phyloP scores from a whole-genome alignment of 2,113 vertebrate species.

The Falcunculus frontatus region DNA sequence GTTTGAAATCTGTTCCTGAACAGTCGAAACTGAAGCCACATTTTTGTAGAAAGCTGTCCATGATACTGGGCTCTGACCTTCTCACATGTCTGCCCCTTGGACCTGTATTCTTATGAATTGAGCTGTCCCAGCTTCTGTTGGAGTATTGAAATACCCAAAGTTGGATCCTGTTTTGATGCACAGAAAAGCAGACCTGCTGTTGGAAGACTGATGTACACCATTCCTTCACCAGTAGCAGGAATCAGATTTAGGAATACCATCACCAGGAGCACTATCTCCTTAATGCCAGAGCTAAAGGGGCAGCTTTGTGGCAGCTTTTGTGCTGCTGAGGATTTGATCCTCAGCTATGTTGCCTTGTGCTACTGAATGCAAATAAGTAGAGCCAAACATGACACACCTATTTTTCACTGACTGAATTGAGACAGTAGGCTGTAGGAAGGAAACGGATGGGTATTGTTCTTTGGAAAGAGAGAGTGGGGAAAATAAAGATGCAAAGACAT shows the following conservation, averaged over 20 bases:
- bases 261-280: background rate
- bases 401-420: background rate
- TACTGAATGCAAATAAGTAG: background rate
- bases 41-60: background rate
- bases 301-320: background rate
- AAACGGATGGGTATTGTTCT: background rate
- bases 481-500: constrained; percentile 14
- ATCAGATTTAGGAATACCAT: background rate
- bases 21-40: background rate
- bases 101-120: background rate
- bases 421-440: background rate
- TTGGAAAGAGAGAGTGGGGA: background rate
- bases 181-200: background rate
- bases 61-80: background rate
- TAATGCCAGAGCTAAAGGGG: background rate
- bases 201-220: background rate
- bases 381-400: background rate
- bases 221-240: background rate
- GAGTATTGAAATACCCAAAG: background rate
- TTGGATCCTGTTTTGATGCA: background rate
- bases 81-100: background rate
- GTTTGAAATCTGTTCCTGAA: background rate
- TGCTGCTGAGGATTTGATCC: background rate
- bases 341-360: background rate
- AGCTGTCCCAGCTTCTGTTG: background rate